phyloP scores from a whole-genome alignment of 2,113 vertebrate species.

The Erythrolamprus reginae region DNA sequence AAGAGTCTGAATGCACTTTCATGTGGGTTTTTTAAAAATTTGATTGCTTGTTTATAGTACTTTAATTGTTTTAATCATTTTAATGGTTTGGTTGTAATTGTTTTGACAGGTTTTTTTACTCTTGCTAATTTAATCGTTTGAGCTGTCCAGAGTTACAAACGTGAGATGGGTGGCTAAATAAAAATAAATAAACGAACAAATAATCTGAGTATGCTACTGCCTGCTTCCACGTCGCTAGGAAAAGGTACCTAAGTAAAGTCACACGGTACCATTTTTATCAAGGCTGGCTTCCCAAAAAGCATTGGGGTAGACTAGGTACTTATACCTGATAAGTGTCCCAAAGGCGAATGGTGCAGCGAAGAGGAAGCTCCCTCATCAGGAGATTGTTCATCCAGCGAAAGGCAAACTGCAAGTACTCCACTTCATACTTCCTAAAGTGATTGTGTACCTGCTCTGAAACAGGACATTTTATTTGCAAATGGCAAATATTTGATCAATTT shows the following conservation, averaged over 20 bases:
- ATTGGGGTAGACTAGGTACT: not conserved
- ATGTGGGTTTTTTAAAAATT: not conserved
- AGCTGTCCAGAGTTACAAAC: not conserved
- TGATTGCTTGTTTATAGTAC: not conserved
- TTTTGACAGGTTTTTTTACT: not conserved
- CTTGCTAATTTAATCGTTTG: not conserved
- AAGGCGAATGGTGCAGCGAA: slow-evolving; percentile 88
- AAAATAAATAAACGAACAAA: not conserved
- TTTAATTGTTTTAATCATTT: not conserved
- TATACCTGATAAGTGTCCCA: slow-evolving; percentile 92
- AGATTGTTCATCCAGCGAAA: slow-evolving; percentile 91
- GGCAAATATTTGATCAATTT: not conserved
- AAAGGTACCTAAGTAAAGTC: not conserved
- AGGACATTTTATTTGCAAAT: slow-evolving; percentile 45
- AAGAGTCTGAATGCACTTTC: not conserved
- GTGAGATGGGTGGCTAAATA: not conserved
- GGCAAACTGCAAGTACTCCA: slow-evolving; percentile 90
- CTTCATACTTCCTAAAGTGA: slow-evolving; percentile 89
- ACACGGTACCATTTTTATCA: not conserved
- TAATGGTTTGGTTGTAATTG: not conserved
- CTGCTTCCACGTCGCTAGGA: not conserved
- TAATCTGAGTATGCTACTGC: not conserved
- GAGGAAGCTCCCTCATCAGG: slow-evolving; percentile 87
- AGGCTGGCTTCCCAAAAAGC: not conserved
- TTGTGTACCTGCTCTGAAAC: slow-evolving; percentile 85